Base-by-base conservation (phyloP, 2,113 vertebrate species). In the Microtus montanus region DNA sequence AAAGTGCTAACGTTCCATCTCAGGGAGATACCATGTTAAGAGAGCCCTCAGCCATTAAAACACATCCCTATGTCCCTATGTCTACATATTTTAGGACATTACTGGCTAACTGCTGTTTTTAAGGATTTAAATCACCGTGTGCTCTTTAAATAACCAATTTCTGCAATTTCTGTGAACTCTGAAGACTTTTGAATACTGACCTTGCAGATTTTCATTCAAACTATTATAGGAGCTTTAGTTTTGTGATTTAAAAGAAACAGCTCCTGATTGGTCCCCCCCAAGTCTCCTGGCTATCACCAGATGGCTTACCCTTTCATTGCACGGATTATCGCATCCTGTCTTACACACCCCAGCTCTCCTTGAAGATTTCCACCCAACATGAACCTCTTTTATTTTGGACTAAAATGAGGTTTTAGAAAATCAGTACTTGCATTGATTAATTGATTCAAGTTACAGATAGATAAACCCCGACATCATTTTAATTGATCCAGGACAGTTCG, bases 401-500 rank as follows among this genome's bases (percentile, higher is more conserved):
- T 94, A 80, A 91, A 4, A 89, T 79, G 70, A 82, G 70, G 92
- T 68, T 35, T 30, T n/a, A 44, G 12, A 94, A 90, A 38, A 79
- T 33, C 90, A 89, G 73, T 64, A 78, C 12, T n/a, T 78, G 28
- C 91, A 92, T 12, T 75, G 63, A 91, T 75, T 91, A 64, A 96
- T 77, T 91, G 83, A 96, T 80, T 20, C 49, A 30, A 44, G 64
- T 26, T 91, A 91, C 79, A 92, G 91, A 91, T 20, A 95, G 84
- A 91, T 87, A 95, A 93, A 89, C 74, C 63, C 92, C 83, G 87
- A 77, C 79, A 94, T 85, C 77, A 80, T 41, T 63, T 95, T 87
- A 92, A 97, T 77, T 91, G 93, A 97, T 88, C 38, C 35, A 85
- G 61, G 47, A 91, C 95, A 80, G 88, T 88, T 90, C 91, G 71